A percentile compares a stretch with the other conserved stretches of the same genome.
These are phyloP conservation scores for Odontothrips loti DNA, from an alignment of 2,888 invertebrate genomes.

Conservation along the genomic window DNA sequence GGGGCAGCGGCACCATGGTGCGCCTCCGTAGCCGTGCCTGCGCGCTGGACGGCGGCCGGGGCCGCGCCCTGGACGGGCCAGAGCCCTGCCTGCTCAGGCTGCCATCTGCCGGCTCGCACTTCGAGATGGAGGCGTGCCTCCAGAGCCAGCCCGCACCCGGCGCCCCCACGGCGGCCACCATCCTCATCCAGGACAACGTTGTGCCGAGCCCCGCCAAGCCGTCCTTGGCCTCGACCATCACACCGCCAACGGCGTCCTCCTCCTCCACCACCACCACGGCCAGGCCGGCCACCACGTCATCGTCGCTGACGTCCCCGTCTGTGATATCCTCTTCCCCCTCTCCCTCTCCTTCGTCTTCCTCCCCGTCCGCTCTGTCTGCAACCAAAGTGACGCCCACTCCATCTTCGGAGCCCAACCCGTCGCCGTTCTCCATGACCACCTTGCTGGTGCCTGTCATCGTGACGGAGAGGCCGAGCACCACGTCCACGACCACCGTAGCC, in stretches of 20 bases:
- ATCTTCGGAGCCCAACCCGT: conserved; percentile 5
- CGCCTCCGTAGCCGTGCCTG: conserved; percentile 36
- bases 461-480: neutral
- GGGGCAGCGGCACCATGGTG: conserved; percentile 31
- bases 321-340: neutral
- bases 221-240: conserved; percentile 9
- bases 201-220: conserved; percentile 33
- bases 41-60: conserved; percentile 35
- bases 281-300: neutral
- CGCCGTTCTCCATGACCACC: conserved; percentile 10
- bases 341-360: neutral
- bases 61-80: conserved; percentile 11
- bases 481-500: neutral
- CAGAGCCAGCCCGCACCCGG: conserved; percentile 2
- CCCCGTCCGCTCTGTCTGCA: neutral
- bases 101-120: conserved; percentile 3
- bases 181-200: neutral
- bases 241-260: neutral
- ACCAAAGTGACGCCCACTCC: neutral
- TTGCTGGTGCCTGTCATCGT: conserved; percentile 5
- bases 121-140: neutral
- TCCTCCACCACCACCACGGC: neutral
- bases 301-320: neutral
- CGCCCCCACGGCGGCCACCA: conserved; percentile 7
- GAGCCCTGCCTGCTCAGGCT: conserved; percentile 36